These are phyloP conservation scores for Gavialis gangeticus DNA, from an alignment of 2,113 vertebrate species.

Conservation along the genomic window DNA sequence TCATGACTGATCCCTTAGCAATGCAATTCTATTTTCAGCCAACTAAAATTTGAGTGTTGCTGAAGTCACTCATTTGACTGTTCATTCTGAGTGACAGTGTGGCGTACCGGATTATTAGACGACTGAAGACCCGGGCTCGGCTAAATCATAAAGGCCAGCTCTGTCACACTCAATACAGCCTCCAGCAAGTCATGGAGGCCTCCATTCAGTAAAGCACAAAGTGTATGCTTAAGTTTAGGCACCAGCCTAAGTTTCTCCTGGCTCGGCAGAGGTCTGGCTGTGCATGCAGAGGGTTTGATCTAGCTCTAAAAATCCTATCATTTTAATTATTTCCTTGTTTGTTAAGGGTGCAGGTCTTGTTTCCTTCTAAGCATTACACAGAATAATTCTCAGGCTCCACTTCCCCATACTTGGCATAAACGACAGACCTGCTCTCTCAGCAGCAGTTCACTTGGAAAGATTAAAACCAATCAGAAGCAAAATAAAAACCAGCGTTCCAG, in stretches of 20 bases:
- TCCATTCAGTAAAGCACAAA: neutral
- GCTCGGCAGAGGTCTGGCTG: neutral
- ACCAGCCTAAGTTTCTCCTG: too few species aligned
- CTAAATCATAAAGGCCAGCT: neutral
- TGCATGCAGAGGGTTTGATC: neutral
- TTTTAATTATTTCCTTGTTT: neutral
- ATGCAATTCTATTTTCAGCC: neutral
- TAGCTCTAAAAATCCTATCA: neutral
- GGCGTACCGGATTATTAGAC: neutral
- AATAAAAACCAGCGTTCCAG: too few species aligned
- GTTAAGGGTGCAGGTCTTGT: neutral
- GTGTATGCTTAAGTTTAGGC: too few species aligned
- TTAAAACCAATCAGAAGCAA: neutral
- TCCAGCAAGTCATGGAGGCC: neutral
- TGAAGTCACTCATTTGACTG: neutral
- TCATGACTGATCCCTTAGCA: neutral
- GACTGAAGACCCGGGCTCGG: neutral
- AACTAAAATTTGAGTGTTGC: neutral
- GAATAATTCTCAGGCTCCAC: neutral
- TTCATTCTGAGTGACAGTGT: neutral
- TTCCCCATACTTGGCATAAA: neutral
- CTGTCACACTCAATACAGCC: neutral
- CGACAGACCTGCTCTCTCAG: neutral
- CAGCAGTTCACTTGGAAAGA: neutral
- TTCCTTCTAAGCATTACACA: accelerated